These are phyloP conservation scores for Megalonaias nervosa DNA, from an alignment of 1,140 invertebrate genomes.

Conservation along the genomic window DNA sequence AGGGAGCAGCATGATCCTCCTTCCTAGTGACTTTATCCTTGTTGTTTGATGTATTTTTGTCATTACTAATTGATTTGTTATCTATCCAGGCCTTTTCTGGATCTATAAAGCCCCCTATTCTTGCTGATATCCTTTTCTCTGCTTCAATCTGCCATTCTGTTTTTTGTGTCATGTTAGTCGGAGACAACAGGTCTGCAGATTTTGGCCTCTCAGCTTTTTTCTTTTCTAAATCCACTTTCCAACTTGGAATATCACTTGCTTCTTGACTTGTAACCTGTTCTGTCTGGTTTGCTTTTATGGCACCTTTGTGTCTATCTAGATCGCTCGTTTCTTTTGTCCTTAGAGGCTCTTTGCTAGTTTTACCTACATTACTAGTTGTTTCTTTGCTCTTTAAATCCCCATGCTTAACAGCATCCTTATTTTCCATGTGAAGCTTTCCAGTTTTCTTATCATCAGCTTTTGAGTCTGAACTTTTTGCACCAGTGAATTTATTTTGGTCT, in stretches of 20 bases:
- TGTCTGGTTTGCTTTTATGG: constrained; percentile 7
- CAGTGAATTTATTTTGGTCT: not conserved
- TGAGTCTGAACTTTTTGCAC: not conserved
- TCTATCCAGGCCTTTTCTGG: constrained; percentile 23
- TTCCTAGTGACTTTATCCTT: no score
- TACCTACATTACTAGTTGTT: constrained; percentile 7
- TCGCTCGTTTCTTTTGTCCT: not conserved
- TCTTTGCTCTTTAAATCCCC: not conserved
- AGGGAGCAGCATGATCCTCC: no score
- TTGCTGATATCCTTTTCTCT: constrained; percentile 28
- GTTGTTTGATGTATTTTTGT: no score
- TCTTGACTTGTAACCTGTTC: not conserved
- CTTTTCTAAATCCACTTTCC: constrained; percentile 24
- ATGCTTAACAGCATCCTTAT: not conserved
- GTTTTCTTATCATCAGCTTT: constrained; percentile 4
- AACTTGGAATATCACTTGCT: constrained; percentile 27
- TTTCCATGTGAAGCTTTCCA: constrained; percentile 6
- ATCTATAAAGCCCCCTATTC: constrained; percentile 33
- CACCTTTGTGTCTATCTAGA: constrained; percentile 1
- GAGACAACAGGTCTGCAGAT: constrained; percentile 20
- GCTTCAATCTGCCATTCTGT: constrained; percentile 32
- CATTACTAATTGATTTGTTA: not conserved
- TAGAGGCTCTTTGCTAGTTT: not conserved
- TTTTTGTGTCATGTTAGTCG: constrained; percentile 6
- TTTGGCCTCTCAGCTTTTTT: constrained; percentile 24